These are phyloP conservation scores for Drosophila glabriapex DNA, from an alignment of 2,888 invertebrate species.

Conservation along the genomic window DNA sequence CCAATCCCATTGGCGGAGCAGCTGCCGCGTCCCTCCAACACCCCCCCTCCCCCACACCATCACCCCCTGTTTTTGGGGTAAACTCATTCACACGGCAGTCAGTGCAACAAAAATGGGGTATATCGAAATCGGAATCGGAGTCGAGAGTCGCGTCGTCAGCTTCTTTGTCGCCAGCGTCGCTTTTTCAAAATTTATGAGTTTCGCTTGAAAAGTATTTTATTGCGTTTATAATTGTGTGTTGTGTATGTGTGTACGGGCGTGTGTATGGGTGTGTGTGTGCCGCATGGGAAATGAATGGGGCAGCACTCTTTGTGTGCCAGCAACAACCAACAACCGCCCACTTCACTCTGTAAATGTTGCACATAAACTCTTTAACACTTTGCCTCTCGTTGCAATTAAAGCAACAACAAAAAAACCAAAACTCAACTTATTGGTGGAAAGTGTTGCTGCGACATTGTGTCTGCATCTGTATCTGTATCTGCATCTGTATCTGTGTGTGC, in stretches of 20 bases:
- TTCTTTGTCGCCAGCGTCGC: conserved; percentile 77
- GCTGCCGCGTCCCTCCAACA: conserved; percentile 32
- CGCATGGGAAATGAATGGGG: conserved; percentile 73
- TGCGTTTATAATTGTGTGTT: conserved; percentile 81
- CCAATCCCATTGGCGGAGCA: conserved; percentile 52
- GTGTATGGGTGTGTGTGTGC: conserved; percentile 41
- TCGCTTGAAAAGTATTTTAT: conserved; percentile 84
- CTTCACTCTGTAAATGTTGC: conserved; percentile 76
- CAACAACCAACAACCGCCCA: conserved; percentile 16
- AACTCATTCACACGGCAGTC: conserved; percentile 79
- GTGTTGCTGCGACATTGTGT: conserved; percentile 62
- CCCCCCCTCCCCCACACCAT: not conserved
- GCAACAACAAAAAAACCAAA: conserved; percentile 36
- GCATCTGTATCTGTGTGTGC: conserved; percentile 61
- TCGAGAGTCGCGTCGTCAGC: conserved; percentile 57
- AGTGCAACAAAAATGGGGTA: conserved; percentile 52
- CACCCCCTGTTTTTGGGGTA: conserved; percentile 8
- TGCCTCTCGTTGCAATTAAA: conserved; percentile 81
- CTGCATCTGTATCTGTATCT: conserved; percentile 43
- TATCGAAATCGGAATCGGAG: conserved; percentile 16
- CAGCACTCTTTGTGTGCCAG: conserved; percentile 48
- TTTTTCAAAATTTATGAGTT: conserved; percentile 82
- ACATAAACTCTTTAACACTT: conserved; percentile 84
- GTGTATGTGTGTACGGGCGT: conserved; percentile 30
- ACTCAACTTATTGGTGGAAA: conserved; percentile 72